phyloP scores from a whole-genome alignment of 2,113 vertebrate species.

The Eptesicus fuscus region DNA sequence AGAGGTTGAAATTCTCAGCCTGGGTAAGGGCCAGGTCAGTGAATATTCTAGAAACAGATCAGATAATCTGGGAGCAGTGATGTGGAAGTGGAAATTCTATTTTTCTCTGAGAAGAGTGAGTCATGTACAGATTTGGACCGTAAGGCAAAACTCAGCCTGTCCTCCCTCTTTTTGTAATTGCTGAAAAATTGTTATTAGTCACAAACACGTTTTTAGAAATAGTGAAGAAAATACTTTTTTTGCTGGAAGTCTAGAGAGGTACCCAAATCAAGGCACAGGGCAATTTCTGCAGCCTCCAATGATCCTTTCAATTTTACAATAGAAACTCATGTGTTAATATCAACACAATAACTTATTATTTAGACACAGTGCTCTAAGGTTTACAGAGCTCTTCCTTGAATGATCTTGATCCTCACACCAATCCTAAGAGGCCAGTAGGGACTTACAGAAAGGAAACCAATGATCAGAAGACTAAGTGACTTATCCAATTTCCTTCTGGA shows the following conservation, averaged over 20 bases:
- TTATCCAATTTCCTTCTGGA: background rate
- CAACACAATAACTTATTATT: background rate
- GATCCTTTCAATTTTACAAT: background rate
- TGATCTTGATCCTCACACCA: background rate
- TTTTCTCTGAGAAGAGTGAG: conserved; percentile 41
- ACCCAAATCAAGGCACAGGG: background rate
- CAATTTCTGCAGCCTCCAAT: background rate
- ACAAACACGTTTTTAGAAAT: conserved; percentile 2
- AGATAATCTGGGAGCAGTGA: conserved; percentile 24
- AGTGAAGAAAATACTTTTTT: conserved; percentile 24
- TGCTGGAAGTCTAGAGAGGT: background rate
- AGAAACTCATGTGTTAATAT: background rate
- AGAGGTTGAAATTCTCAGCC: background rate
- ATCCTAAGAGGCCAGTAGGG: background rate
- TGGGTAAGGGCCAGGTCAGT: background rate
- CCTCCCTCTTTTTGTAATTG: conserved; percentile 10
- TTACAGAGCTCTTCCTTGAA: background rate
- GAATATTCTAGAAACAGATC: conserved; percentile 19
- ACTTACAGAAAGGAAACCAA: background rate
- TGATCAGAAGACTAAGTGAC: background rate
- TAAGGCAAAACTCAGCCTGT: background rate
- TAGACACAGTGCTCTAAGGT: background rate
- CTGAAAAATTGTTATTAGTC: background rate
- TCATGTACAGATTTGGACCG: conserved; percentile 19
- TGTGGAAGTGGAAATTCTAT: background rate